phyloP scores from a whole-genome alignment of 2,888 invertebrate species.

The Gordius sp. region DNA sequence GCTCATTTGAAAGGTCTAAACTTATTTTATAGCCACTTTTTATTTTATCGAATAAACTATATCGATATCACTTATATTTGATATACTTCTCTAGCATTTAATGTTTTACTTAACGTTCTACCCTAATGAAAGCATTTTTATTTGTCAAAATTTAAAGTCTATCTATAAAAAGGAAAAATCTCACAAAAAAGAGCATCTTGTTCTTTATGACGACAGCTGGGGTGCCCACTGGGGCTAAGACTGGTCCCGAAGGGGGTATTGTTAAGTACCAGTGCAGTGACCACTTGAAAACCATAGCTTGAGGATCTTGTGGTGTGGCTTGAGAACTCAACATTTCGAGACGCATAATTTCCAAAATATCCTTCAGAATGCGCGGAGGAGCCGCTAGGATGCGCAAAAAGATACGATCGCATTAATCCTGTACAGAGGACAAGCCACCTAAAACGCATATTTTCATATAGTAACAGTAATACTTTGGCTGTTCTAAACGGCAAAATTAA shows the following conservation, averaged over 20 bases:
- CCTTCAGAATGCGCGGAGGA: slow-evolving; percentile 57
- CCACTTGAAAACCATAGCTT: slow-evolving; percentile 41
- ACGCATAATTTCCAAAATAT: slow-evolving; percentile 63
- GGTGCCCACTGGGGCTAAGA: slow-evolving; percentile 63
- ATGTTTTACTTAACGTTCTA: too few species aligned
- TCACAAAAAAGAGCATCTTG: slow-evolving; percentile 67
- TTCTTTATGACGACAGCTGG: slow-evolving; percentile 55
- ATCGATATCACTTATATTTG: too few species aligned
- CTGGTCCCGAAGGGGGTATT: slow-evolving; percentile 57
- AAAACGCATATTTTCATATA: too few species aligned
- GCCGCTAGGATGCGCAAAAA: slow-evolving; percentile 58
- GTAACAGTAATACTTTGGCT: too few species aligned
- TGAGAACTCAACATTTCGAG: slow-evolving; percentile 33
- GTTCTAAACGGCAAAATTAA: too few species aligned
- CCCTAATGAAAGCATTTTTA: too few species aligned
- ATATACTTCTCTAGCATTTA: too few species aligned
- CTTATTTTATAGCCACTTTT: too few species aligned
- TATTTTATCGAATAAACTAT: too few species aligned
- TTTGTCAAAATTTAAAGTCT: background rate
- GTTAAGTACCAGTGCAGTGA: slow-evolving; percentile 66
- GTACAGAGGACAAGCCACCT: slow-evolving; percentile 65
- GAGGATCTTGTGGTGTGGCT: background rate
- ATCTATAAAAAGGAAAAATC: slow-evolving; percentile 20
- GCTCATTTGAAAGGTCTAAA: too few species aligned
- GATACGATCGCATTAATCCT: slow-evolving; percentile 56